These are phyloP conservation scores for Zaprionus lineosus DNA, from an alignment of 2,888 invertebrate species.

Conservation along the genomic window DNA sequence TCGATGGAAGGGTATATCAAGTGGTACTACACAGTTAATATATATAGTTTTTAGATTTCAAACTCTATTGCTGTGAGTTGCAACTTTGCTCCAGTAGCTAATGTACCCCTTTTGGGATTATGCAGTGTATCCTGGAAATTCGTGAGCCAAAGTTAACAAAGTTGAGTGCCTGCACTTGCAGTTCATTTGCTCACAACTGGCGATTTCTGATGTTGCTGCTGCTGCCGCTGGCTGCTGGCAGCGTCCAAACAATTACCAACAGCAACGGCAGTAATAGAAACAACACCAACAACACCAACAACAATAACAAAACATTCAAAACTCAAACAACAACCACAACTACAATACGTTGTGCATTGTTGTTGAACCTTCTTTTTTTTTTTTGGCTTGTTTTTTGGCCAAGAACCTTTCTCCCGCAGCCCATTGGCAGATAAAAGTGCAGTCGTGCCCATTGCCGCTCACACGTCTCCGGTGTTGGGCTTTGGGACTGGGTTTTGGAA, in stretches of 20 bases:
- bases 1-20: too few relatives aligned
- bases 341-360: slow-evolving; percentile 32
- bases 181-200: slow-evolving; percentile 72
- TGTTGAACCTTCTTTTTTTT: slow-evolving; percentile 12
- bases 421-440: slow-evolving; percentile 43
- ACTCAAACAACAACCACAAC: slow-evolving; percentile 35
- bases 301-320: slow-evolving; percentile 37
- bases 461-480: slow-evolving; percentile 41
- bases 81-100: not conserved
- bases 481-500: slow-evolving; percentile 30
- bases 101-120: slow-evolving; percentile 7
- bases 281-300: slow-evolving; percentile 25
- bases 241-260: slow-evolving; percentile 65
- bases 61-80: not conserved
- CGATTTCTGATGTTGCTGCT: slow-evolving; percentile 40
- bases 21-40: too few relatives aligned
- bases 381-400: slow-evolving; percentile 20
- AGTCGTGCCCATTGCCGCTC: slow-evolving; percentile 45
- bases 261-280: too few relatives aligned
- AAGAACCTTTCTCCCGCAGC: slow-evolving; percentile 64
- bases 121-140: slow-evolving; percentile 40
- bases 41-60: too few relatives aligned
- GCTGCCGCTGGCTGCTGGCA: slow-evolving; percentile 46
- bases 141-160: slow-evolving; percentile 57
- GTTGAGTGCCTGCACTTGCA: slow-evolving; percentile 66